Evolutionary conservation across 2,888 invertebrate species (phyloP), one percentile per base, ranked within the genome.

Genomic region (Junonia oenone): DNA sequence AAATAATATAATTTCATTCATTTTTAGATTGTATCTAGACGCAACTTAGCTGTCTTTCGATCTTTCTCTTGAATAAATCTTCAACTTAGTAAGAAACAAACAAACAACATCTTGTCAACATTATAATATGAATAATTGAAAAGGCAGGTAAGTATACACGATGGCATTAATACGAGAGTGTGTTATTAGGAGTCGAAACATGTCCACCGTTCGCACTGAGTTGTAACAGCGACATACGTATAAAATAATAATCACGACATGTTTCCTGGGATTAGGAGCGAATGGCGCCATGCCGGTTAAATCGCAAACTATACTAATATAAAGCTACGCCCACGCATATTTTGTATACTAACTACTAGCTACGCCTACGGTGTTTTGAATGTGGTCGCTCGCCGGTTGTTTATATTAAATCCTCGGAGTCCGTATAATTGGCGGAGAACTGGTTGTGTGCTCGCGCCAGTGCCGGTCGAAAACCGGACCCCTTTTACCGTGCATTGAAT

Each of bases 401-500:
- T 72, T 67, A 65, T 66, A 60, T 72, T 65, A 69, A 70, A 73
- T 72, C 69, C 65, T 73, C 74, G 68, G 64, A 63, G 69, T 68
- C 63, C 66, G 66, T 68, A 68, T 74, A 75, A 78, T 76, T 75
- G 74, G 75, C 74, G 71, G 67, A 73, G 63, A 68, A 69, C 70
- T 67, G 66, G 68, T 70, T 67, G 51, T 56, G 59, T 40, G 60
- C 38, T 56, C 48, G 51, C 46, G 54, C 55, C 58, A 66, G 66
- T 58, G 55, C 63, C 65, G 68, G 65, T 69, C 62, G 63, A 63
- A 73, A 81, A 80, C 81, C 79, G 79, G 81, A 76, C 64, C 60
- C 65, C 67, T 64, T 57, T 63, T 62, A 64, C 62, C 63, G 64
- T 67, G 68, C 73, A 72, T 74, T 73, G 73, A 72, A 76, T 75